Evolutionary conservation across 2,113 vertebrate species (phyloP).

Genomic region (Sinosuthora webbiana): DNA sequence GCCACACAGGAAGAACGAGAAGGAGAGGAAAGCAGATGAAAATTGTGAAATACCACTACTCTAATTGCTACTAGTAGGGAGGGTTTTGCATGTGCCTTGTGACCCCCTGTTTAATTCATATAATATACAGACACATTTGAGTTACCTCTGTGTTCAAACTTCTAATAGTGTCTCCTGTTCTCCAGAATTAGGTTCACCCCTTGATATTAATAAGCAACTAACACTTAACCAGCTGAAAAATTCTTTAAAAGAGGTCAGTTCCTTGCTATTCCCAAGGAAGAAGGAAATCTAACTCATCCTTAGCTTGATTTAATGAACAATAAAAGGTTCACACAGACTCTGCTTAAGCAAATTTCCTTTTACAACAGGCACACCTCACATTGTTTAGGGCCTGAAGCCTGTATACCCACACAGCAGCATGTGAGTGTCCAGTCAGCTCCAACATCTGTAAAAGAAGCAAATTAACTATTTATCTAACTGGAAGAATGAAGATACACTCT

Average conservation of each 20-base stretch:
- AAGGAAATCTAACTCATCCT: background rate
- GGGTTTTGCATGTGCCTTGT: background rate
- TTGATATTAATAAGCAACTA: background rate
- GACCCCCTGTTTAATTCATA: background rate
- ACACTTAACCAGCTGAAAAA: background rate
- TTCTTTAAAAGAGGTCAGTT: background rate
- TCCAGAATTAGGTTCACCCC: background rate
- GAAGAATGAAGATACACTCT: background rate
- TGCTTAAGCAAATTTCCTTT: background rate
- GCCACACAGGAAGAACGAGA: background rate
- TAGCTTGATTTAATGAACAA: background rate
- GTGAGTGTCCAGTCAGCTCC: background rate
- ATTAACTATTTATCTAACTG: background rate
- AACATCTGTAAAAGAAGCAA: background rate
- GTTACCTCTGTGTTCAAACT: background rate
- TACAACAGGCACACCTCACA: background rate
- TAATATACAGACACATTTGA: background rate
- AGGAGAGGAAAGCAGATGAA: background rate
- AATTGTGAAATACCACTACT: background rate
- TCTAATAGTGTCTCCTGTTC: background rate
- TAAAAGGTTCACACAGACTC: background rate
- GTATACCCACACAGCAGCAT: background rate
- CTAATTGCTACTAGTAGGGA: background rate
- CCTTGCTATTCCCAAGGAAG: background rate
- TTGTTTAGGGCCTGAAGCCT: background rate